These are phyloP conservation scores for Drosophila lowei DNA, from an alignment of 1,140 invertebrate species.

Conservation along the genomic window DNA sequence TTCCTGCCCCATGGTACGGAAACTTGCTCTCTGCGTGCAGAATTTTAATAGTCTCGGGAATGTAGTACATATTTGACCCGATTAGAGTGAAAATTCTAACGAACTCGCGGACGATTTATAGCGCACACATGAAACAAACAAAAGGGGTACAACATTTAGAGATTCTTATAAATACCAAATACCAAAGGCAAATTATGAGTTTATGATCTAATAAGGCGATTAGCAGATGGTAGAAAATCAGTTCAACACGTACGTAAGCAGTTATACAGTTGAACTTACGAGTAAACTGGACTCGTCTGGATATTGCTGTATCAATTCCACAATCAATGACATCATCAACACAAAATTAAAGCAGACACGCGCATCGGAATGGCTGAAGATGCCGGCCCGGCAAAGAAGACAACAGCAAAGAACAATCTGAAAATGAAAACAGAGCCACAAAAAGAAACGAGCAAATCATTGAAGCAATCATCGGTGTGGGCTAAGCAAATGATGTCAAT, in stretches of 20 bases:
- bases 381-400: conserved; percentile 50
- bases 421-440: conserved; percentile 30
- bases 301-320: conserved; percentile 45
- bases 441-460: conserved; percentile 14
- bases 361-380: conserved; percentile 33
- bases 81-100: conserved; percentile 12
- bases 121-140: conserved; percentile 23
- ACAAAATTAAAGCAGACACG: conserved; percentile 55
- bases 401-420: conserved; percentile 28
- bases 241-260: not conserved
- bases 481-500: conserved; percentile 58
- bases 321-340: conserved; percentile 65
- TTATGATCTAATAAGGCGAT: conserved; percentile 23
- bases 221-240: conserved; percentile 1
- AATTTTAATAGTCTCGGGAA: conserved; percentile 14
- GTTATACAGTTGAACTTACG: not conserved
- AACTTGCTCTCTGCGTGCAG: conserved; percentile 48
- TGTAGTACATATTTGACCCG: conserved; percentile 4
- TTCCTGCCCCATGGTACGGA: conserved; percentile 9
- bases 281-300: conserved; percentile 22
- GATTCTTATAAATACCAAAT: conserved; percentile 19
- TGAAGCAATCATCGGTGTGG: not conserved
- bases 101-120: conserved; percentile 33
- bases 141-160: conserved; percentile 28
- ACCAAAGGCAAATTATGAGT: conserved; percentile 17